Evolutionary conservation across 2,113 vertebrate genomes (phyloP), one percentile per base, ranked within the genome.

Genomic region (Microcebus ravelobensis): DNA sequence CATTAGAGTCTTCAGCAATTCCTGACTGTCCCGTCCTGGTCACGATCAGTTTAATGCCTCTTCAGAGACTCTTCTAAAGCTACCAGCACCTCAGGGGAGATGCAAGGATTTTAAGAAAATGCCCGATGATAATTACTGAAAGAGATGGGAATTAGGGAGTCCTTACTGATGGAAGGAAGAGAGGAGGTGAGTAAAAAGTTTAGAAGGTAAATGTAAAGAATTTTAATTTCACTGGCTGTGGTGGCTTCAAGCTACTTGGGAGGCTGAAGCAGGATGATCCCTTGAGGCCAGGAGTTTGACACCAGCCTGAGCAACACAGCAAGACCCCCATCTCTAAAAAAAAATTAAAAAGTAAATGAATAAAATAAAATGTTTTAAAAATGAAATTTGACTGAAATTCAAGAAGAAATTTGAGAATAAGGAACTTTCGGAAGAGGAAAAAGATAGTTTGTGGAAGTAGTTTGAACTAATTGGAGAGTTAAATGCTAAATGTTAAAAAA

Each of bases 321-420:
- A 63, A 63, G 27, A 29, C 59, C 59, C 27, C 10, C 25, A 63
- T 63, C 59, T 57, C 55, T 57, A 59, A 63, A 12, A 61, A 61
- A 63, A 63, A 63, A 63, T 29, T 63, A 29, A 29, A 63, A 63
- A 63, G 59, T 25, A 63, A 63, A 63, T 63, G 59, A 63, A 63
- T 29, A 63, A 63, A 27, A 63, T 63, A 12, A 63, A 29, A 4
- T 27, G 29, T 61, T 61, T 74, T 81, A 90, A 90, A 18, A 42
- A 45, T 61, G 36, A 68, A 90, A 74, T 48, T 48, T 50, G 17
- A 34, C 52, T 67, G 65, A 77, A 71, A 25, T 87, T 73, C 31
- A 5, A 79, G 65, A 70, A 90, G 39, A 59, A 91, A 29, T 67
- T 79, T 73, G 65, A 90, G 57, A 90, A 55, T 65, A 76, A 85